phyloP scores from a whole-genome alignment of 2,888 invertebrate species.

The Tinea semifulvella region DNA sequence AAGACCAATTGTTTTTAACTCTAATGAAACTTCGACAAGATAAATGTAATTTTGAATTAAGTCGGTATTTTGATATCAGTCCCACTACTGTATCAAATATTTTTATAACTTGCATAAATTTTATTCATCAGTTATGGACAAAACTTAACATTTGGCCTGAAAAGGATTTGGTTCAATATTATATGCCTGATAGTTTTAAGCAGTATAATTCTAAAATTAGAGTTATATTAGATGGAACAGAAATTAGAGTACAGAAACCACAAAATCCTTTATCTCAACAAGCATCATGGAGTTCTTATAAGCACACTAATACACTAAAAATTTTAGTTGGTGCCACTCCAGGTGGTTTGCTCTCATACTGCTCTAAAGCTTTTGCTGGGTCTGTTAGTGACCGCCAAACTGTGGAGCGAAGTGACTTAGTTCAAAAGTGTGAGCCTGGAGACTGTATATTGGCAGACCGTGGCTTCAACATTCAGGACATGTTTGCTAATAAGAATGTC shows the following conservation, averaged over 20 bases:
- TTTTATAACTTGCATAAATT: slow-evolving; percentile 2
- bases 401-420: neutral
- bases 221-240: neutral
- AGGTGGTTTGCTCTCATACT: no score
- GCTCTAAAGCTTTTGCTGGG: neutral
- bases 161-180: neutral
- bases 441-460: neutral
- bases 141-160: slow-evolving; percentile 5
- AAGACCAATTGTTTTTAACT: slow-evolving; percentile 1
- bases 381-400: no score
- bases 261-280: no score
- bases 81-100: neutral
- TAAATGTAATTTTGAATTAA: slow-evolving; percentile 2
- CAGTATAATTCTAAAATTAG: neutral
- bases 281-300: no score
- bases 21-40: neutral
- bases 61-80: neutral
- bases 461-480: neutral
- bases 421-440: no score
- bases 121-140: slow-evolving; percentile 1
- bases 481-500: no score
- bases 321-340: no score
- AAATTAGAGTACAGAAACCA: neutral
- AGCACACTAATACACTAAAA: no score
- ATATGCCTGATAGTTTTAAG: neutral